These are phyloP conservation scores for Eremobia ochroleuca DNA, from an alignment of 2,888 invertebrate species.

Conservation along the genomic window DNA sequence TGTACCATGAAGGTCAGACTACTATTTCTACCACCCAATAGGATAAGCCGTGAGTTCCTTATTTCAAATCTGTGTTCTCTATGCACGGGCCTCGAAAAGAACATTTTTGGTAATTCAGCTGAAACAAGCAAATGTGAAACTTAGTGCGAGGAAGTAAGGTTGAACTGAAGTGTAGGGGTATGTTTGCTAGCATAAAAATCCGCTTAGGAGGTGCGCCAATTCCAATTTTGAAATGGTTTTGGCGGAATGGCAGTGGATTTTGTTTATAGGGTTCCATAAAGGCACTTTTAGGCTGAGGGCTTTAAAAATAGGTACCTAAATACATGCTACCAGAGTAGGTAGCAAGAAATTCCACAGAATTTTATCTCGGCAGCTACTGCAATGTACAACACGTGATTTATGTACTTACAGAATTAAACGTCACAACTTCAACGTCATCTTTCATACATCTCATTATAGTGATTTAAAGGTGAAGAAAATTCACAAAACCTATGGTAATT, in stretches of 20 bases:
- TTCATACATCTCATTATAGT: neutral
- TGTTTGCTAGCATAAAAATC: constrained; percentile 78
- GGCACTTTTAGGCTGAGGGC: constrained; percentile 1
- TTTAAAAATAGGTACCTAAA: neutral
- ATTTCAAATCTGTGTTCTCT: constrained; percentile 85
- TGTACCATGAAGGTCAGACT: constrained; percentile 64
- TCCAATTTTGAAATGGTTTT: constrained; percentile 87
- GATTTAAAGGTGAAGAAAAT: neutral
- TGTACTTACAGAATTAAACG: neutral
- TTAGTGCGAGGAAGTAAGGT: constrained; percentile 55
- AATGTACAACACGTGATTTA: neutral
- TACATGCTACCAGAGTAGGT: no score
- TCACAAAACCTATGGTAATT: neutral
- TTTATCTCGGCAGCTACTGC: neutral
- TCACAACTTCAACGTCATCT: neutral
- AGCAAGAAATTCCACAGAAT: neutral
- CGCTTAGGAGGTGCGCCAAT: constrained; percentile 83
- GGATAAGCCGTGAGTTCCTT: constrained; percentile 82
- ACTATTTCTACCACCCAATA: constrained; percentile 75
- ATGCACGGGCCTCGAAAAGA: constrained; percentile 77
- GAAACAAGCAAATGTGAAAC: constrained; percentile 57
- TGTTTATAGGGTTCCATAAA: constrained; percentile 64
- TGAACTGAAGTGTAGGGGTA: constrained; percentile 44
- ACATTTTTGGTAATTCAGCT: constrained; percentile 38
- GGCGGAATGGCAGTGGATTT: constrained; percentile 78